Evolutionary conservation across 2,888 invertebrate genomes (phyloP).

Genomic region (Torymus tubicola): DNA sequence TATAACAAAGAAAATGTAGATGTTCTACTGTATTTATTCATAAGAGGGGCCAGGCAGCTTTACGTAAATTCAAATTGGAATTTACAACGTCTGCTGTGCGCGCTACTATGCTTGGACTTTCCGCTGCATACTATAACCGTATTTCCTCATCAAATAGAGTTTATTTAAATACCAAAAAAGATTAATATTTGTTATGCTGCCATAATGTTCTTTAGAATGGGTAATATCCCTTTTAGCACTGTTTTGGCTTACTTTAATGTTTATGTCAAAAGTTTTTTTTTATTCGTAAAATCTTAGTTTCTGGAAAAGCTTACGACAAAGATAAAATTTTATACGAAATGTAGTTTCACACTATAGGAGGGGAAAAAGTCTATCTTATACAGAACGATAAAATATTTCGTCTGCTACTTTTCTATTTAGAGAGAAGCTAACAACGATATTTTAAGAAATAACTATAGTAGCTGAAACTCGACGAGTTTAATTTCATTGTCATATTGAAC

Average conservation of each 20-base stretch:
- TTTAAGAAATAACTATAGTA: too few species aligned
- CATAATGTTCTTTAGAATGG: neutral
- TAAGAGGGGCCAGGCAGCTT: neutral
- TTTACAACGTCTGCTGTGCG: slow-evolving; percentile 1
- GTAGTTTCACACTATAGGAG: too few species aligned
- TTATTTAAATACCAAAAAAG: neutral
- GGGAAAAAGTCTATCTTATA: too few species aligned
- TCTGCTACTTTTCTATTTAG: too few species aligned
- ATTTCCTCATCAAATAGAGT: neutral
- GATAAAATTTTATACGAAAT: too few species aligned
- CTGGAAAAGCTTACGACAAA: too few species aligned
- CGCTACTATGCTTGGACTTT: neutral
- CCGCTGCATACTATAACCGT: neutral
- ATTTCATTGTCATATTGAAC: too few species aligned
- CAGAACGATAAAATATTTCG: too few species aligned
- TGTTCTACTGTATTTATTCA: neutral
- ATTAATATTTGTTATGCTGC: slow-evolving; percentile 3
- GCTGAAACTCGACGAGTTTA: too few species aligned
- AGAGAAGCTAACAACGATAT: too few species aligned
- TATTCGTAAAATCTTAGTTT: too few species aligned
- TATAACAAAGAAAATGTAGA: too few species aligned
- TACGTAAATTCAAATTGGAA: slow-evolving; percentile 8
- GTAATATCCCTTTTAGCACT: neutral
- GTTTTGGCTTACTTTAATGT: neutral
- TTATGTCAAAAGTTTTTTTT: slow-evolving; percentile 1